Evolutionary conservation across 2,797 vertebrate species (phyloP), one percentile per base, ranked within the genome.

Genomic region (Centropyge bicolor): DNA sequence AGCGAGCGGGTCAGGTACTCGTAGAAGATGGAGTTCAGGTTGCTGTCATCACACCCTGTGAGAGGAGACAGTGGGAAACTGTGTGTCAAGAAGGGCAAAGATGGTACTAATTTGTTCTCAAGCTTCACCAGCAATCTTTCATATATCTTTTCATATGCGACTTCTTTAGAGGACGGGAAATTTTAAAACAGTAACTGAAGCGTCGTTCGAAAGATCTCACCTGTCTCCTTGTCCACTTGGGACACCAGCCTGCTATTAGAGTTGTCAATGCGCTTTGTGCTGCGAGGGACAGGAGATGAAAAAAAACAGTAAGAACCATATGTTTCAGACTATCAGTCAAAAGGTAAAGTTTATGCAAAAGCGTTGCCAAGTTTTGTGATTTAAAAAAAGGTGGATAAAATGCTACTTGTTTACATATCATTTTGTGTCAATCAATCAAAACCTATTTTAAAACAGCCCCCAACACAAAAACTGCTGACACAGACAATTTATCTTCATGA

Each of bases 11-110:
- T 98, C 94, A 99, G 91, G 89, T 99, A 98, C 92, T 99, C 98
- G 5, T 99, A 99, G 86, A 99, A 99, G 90, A 99, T 97, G 77
- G 98, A 97, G 91, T 99, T 99, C n/a, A 98, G 95, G 91, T 98
- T 99, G 94, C 98, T 98, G 78, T 98, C 97, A 38, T 99, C 97
- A 31, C 94, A 96, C 40, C 98, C 98, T 99, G 82, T 7, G 6
- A n/a, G 46, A 31, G 36, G 6, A 4, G 43, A 57, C 1, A 27
- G 31, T 0, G 6, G 17, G n/a, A 27, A 22, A 67, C 10, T 0
- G 45, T 16, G 19, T 1, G 51, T 14, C 36, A 67, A 41, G n/a
- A 24, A 57, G 49, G n/a, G 52, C 6, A 7, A 12, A 35, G 13
- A n/a, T 49, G 19, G 46, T 49, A 10, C 38, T 43, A 6, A 63